Conservation (phyloP, 2,888 invertebrate species). For the Trissonchulus sp. region DNA sequence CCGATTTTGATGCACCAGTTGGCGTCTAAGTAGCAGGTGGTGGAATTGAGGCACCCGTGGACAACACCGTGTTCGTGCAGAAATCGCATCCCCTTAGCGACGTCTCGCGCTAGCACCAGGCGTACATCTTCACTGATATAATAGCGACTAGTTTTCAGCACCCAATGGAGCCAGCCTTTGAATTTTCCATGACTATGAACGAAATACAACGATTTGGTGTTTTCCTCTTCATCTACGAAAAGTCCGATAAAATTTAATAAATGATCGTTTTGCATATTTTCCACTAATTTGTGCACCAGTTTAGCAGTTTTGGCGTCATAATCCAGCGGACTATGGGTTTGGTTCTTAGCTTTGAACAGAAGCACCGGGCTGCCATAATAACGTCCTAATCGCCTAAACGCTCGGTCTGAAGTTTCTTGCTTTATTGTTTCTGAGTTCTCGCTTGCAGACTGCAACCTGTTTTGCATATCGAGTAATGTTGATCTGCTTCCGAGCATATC, state of each 20-base stretch:
- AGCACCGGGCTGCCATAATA: not conserved
- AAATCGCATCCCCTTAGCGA: not conserved
- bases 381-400: not conserved
- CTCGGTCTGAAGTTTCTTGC: not conserved
- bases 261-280: not conserved
- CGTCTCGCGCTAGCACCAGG: constrained; percentile 12
- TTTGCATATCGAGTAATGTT: not conserved
- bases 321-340: not conserved
- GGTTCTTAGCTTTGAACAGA: not conserved
- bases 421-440: not conserved
- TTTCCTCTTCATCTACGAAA: not conserved
- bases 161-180: constrained; percentile 21
- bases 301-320: not conserved
- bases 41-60: constrained; percentile 9
- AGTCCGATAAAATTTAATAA: not conserved
- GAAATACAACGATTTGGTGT: not conserved
- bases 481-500: not conserved
- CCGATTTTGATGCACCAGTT: constrained; percentile 26
- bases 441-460: not conserved
- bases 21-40: constrained; percentile 4
- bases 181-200: not conserved
- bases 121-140: constrained; percentile 28
- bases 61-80: constrained; percentile 11
- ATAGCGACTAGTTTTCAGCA: constrained; percentile 18
- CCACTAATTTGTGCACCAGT: not conserved